Evolutionary conservation across 2,797 vertebrate genomes (phyloP), one percentile per base, ranked within the genome.

Genomic region (Karalla daura): DNA sequence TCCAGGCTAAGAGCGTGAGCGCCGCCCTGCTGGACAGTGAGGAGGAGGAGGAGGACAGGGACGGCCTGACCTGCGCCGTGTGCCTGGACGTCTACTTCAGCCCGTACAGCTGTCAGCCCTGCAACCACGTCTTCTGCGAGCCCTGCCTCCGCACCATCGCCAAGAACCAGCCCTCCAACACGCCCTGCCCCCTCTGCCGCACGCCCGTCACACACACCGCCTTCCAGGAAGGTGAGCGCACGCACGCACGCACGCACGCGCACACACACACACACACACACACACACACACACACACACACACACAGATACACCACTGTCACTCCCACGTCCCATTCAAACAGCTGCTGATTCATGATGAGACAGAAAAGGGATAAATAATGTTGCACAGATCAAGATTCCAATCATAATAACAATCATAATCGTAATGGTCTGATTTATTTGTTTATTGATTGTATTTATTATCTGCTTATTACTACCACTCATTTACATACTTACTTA

Each of bases 21-120:
- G 81, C 85, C 66, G 86, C 84, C 1, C 79, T 89, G 78, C 54
- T 75, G 10, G 93, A 87, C 76, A 88, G 92, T 44, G 94, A 95
- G n/a, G 93, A 95, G 37, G 93, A 94, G 21, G 89, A 96, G 37
- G 93, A 94, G 21, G 89, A 96, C 72, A 93, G 93, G 60, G 95
- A 97, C 58, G 92, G 93, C 81, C 94, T 95, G 74, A 94, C 95
- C 32, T 98, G 97, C 63, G 94, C 96, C 0, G 94, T 98, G 17
- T 98, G 96, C 73, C 90, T 98, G 51, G 96, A 98, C 62, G 79
- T 98, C 51, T 98, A 95, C 90, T 96, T 96, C 92, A 95, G 95
- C 80, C 97, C 96, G 1, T 89, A 96, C 81, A 95, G 94, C 94
- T 98, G 96, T 79, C 94, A 95, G 63, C 96, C 96, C 15, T 98